These are phyloP conservation scores for Bostrychus sinensis DNA, from an alignment of 2,113 vertebrate genomes.

Conservation along the genomic window DNA sequence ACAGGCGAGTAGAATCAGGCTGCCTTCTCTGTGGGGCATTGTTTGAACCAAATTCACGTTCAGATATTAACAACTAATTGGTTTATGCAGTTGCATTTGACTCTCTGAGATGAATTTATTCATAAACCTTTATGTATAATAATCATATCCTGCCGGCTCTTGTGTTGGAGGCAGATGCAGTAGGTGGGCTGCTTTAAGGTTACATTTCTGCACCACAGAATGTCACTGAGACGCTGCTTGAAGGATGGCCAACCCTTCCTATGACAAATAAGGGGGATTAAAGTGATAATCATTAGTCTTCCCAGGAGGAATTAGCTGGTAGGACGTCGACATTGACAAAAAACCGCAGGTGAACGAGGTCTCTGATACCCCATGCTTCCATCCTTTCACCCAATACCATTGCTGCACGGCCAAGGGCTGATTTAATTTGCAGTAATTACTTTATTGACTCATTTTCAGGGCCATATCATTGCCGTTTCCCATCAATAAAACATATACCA, in stretches of 20 bases:
- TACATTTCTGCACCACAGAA: constrained; percentile 48
- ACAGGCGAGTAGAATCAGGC: constrained; percentile 44
- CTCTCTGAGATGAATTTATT: constrained; percentile 59
- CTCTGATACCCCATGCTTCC: constrained; percentile 61
- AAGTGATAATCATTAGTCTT: constrained; percentile 77
- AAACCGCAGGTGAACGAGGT: constrained; percentile 68
- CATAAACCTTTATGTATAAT: constrained; percentile 54
- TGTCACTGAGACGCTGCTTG: constrained; percentile 55
- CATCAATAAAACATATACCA: constrained; percentile 80
- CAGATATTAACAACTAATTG: constrained; percentile 61
- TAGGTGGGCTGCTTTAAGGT: constrained; percentile 47
- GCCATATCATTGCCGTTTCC: constrained; percentile 74
- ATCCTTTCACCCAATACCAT: constrained; percentile 42
- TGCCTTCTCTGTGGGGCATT: constrained; percentile 52
- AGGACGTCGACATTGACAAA: constrained; percentile 68
- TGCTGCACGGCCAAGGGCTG: constrained; percentile 63
- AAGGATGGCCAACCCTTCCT: constrained; percentile 63
- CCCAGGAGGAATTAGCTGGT: constrained; percentile 70
- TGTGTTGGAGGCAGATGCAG: constrained; percentile 24
- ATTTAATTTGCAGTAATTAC: constrained; percentile 81
- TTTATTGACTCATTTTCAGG: constrained; percentile 82
- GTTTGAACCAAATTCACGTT: constrained; percentile 52
- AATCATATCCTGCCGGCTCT: constrained; percentile 48
- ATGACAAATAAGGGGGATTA: constrained; percentile 75
- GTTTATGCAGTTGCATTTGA: constrained; percentile 40